Percentiles rank a stretch among this genome's conserved stretches.
Conservation (phyloP, 2,113 vertebrate species). For the Perca schrenkii region DNA sequence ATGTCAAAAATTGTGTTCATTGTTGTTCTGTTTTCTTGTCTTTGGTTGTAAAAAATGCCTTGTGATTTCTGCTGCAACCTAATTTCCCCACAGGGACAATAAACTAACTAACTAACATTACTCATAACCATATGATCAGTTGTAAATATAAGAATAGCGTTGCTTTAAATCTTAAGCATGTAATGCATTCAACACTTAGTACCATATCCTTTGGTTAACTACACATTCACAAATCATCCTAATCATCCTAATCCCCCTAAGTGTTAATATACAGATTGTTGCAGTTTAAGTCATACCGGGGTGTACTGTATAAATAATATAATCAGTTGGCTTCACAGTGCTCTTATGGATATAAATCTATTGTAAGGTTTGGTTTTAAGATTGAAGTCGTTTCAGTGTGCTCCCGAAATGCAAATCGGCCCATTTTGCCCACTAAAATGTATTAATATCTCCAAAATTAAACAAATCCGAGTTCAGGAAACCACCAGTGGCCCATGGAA, state of each 20-base stretch:
- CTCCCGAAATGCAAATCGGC: constrained; percentile 13
- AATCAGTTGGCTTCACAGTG: too few species aligned
- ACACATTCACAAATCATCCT: neutral
- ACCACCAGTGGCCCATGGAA: constrained; percentile 33
- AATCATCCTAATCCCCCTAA: neutral
- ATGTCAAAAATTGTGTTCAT: too few species aligned
- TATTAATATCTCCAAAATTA: constrained; percentile 31
- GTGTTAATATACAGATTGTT: neutral
- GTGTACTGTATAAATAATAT: neutral
- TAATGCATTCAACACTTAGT: neutral
- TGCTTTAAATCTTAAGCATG: neutral
- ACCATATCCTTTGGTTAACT: neutral
- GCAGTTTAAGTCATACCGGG: neutral
- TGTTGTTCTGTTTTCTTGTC: too few species aligned
- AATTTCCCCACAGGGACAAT: too few species aligned
- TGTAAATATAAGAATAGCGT: neutral
- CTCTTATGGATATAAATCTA: neutral
- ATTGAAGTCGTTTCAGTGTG: neutral
- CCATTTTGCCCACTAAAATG: constrained; percentile 27
- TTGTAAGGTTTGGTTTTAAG: neutral
- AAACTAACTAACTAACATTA: too few species aligned
- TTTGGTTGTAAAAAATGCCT: too few species aligned
- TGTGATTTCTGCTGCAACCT: too few species aligned
- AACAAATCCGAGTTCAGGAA: constrained; percentile 37
- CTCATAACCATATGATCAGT: neutral